Conservation (phyloP, 92 coral and sea anemone genomes). For the Palythoa heliodiscus region DNA sequence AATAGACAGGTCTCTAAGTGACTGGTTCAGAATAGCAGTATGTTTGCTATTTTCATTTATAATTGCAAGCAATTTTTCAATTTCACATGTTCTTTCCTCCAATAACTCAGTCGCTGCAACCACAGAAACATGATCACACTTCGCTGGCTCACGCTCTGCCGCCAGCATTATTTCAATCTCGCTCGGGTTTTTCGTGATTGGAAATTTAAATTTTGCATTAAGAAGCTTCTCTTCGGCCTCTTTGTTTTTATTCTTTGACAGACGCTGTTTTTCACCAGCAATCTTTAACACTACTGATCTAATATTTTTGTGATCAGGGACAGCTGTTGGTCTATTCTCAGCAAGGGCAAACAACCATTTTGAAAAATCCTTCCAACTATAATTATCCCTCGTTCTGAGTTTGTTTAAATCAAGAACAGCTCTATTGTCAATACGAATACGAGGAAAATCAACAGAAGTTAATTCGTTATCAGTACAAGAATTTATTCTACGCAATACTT, state of each 20-base stretch:
- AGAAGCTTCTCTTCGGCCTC: background rate
- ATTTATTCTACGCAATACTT: slow-evolving; percentile 7
- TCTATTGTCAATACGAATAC: slow-evolving; percentile 11
- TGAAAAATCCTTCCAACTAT: slow-evolving; percentile 6
- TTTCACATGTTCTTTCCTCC: slow-evolving; percentile 17
- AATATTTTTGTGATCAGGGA: slow-evolving; percentile 12
- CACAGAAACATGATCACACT: slow-evolving; percentile 7
- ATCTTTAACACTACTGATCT: slow-evolving; percentile 5
- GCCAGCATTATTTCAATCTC: slow-evolving; percentile 2
- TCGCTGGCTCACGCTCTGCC: slow-evolving; percentile 1
- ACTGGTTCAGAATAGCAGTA: slow-evolving; percentile 1
- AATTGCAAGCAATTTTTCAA: slow-evolving; percentile 15
- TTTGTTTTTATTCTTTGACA: slow-evolving; percentile 16
- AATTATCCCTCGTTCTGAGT: background rate
- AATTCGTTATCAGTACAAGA: slow-evolving; percentile 6
- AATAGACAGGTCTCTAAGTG: slow-evolving; percentile 19
- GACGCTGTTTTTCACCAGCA: slow-evolving; percentile 6
- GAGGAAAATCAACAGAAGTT: slow-evolving; percentile 2
- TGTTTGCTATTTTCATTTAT: slow-evolving; percentile 17
- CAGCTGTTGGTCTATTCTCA: background rate
- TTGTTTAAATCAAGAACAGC: slow-evolving; percentile 18
- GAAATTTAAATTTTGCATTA: slow-evolving; percentile 10
- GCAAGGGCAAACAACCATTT: slow-evolving; percentile 11
- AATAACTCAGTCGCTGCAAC: slow-evolving; percentile 4
- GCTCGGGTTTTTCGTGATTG: slow-evolving; percentile 9